Percentiles rank a stretch among this genome's conserved stretches.
Conservation (phyloP, 2,113 vertebrate genomes). For the Larimichthys polyactis region DNA sequence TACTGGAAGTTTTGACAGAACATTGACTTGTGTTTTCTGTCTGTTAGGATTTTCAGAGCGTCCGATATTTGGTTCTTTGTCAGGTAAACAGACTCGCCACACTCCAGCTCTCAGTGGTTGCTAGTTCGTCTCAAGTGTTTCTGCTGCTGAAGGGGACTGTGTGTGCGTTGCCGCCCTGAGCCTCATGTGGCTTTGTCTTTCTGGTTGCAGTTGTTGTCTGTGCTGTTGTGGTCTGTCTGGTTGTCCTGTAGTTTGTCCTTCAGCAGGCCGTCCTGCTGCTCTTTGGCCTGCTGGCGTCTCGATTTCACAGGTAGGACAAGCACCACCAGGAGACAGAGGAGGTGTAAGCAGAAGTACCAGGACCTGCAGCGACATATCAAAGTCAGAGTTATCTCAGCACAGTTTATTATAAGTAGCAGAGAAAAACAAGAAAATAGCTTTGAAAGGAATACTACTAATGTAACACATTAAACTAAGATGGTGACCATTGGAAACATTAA, state of each 20-base stretch:
- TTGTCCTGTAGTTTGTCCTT: constrained; percentile 63
- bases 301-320: constrained; percentile 88
- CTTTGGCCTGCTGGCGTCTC: constrained; percentile 83
- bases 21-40: constrained; percentile 63
- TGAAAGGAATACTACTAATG: too few species aligned
- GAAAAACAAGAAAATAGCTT: background rate
- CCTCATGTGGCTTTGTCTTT: constrained; percentile 88
- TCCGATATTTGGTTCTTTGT: constrained; percentile 75
- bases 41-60: constrained; percentile 61
- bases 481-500: background rate
- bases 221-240: constrained; percentile 82
- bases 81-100: constrained; percentile 61
- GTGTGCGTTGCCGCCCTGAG: background rate
- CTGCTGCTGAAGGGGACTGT: constrained; percentile 40
- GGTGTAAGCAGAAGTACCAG: constrained; percentile 94
- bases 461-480: background rate
- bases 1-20: constrained; percentile 71
- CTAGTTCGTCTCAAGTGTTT: constrained; percentile 57
- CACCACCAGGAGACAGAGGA: constrained; percentile 88
- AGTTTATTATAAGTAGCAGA: background rate
- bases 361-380: constrained; percentile 83
- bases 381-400: background rate
- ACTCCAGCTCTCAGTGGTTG: constrained; percentile 62
- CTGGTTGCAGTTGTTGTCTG: constrained; percentile 91
- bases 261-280: constrained; percentile 72